Evolutionary conservation across 92 coral and sea anemone species (phyloP).

Genomic region (Phymanthus crucifer): DNA sequence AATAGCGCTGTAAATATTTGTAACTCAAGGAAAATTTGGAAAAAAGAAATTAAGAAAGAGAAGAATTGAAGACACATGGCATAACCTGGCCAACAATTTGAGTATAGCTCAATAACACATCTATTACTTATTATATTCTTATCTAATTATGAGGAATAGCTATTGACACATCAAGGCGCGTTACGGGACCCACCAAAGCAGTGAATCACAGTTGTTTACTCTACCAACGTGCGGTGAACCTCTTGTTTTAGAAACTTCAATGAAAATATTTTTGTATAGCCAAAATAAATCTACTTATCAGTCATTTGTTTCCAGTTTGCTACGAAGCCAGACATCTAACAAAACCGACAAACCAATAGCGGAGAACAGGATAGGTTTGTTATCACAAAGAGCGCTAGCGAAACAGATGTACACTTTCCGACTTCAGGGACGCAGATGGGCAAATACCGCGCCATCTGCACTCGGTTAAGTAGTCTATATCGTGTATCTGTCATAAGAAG

Average conservation of each 20-base stretch:
- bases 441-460: no score
- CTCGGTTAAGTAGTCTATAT: no score
- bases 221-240: conserved; percentile 29
- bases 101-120: no score
- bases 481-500: no score
- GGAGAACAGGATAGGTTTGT: background rate
- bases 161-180: background rate
- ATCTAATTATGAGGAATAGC: background rate
- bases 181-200: background rate
- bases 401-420: background rate
- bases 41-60: no score
- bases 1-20: no score
- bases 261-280: conserved; percentile 30
- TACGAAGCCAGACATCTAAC: conserved; percentile 13
- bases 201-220: conserved; percentile 16
- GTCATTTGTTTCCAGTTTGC: background rate
- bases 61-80: no score
- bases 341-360: conserved; percentile 15
- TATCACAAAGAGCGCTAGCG: no score
- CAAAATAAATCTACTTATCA: conserved; percentile 38
- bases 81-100: no score
- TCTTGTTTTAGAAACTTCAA: conserved; percentile 19
- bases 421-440: no score
- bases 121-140: background rate
- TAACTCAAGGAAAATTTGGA: no score